Evolutionary conservation across 2,113 vertebrate species (phyloP).

Genomic region (Pyxicephalus adspersus): DNA sequence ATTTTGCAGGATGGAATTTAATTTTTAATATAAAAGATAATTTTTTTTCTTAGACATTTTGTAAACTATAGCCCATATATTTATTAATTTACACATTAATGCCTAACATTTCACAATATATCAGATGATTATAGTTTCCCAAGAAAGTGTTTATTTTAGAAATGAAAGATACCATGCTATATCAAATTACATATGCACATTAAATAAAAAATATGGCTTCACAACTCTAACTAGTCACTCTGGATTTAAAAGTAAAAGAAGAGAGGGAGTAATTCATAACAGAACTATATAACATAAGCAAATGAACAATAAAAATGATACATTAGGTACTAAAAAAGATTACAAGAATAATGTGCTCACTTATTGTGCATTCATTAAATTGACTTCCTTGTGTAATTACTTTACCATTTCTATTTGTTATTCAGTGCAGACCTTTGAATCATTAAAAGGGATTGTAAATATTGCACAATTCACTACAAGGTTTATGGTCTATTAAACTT

Average conservation of each 20-base stretch:
- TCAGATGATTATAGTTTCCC: not conserved
- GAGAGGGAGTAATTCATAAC: constrained; percentile 68
- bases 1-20: no score
- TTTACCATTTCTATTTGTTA: constrained; percentile 75
- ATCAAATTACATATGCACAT: no score
- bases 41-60: no score
- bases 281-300: constrained; percentile 73
- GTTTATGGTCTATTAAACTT: constrained; percentile 45
- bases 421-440: constrained; percentile 69
- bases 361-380: constrained; percentile 76
- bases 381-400: constrained; percentile 75
- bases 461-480: constrained; percentile 62
- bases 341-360: constrained; percentile 76
- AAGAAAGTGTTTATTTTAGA: not conserved
- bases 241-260: constrained; percentile 59
- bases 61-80: not conserved
- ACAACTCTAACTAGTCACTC: constrained; percentile 58
- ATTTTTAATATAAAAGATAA: no score
- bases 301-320: constrained; percentile 80
- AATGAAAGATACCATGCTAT: not conserved
- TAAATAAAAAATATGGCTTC: not conserved
- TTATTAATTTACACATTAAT: not conserved
- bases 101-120: not conserved
- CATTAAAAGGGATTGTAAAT: constrained; percentile 74
- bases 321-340: constrained; percentile 74